Percentiles rank a stretch among this genome's conserved stretches.
Evolutionary conservation across 1,140 invertebrate genomes (phyloP).

Genomic region (Drepana arcuata): DNA sequence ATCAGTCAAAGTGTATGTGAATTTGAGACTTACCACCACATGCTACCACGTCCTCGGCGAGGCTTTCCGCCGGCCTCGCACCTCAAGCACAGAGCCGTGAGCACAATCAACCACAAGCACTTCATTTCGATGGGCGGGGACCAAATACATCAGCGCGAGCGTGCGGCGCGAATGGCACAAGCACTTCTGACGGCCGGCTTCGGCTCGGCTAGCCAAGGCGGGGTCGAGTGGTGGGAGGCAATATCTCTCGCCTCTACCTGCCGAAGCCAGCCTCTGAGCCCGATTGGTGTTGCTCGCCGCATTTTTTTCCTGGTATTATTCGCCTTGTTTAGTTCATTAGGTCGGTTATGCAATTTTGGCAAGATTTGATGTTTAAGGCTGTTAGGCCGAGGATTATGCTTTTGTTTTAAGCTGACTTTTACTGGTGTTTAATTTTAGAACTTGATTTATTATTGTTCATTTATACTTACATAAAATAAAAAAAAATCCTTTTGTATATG

Average conservation of each 20-base stretch:
- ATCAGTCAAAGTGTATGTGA: too few relatives aligned
- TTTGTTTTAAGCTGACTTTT: not conserved
- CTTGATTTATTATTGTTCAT: not conserved
- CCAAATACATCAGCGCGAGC: conserved; percentile 47
- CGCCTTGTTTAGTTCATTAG: conserved; percentile 42
- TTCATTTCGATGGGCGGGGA: conserved; percentile 62
- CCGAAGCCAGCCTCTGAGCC: too few relatives aligned
- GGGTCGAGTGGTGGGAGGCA: conserved; percentile 52
- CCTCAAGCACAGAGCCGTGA: conserved; percentile 56
- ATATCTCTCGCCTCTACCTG: conserved; percentile 46
- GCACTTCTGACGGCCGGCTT: conserved; percentile 32
- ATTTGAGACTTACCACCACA: conserved; percentile 67
- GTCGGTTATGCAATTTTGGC: conserved; percentile 6
- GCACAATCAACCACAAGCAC: conserved; percentile 64
- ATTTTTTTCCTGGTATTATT: conserved; percentile 26
- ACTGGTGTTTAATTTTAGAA: not conserved
- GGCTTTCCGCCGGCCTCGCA: conserved; percentile 49
- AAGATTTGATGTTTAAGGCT: not conserved
- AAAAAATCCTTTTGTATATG: not conserved
- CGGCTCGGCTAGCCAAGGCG: conserved; percentile 33
- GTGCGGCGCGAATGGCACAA: conserved; percentile 40
- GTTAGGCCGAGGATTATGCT: not conserved
- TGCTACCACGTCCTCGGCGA: conserved; percentile 62
- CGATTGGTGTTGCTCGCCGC: conserved; percentile 43
- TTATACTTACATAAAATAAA: not conserved